Percentiles rank a stretch among this genome's conserved stretches.
Evolutionary conservation across 2,113 vertebrate genomes (phyloP).

Genomic region (Xyliphius kryptos): DNA sequence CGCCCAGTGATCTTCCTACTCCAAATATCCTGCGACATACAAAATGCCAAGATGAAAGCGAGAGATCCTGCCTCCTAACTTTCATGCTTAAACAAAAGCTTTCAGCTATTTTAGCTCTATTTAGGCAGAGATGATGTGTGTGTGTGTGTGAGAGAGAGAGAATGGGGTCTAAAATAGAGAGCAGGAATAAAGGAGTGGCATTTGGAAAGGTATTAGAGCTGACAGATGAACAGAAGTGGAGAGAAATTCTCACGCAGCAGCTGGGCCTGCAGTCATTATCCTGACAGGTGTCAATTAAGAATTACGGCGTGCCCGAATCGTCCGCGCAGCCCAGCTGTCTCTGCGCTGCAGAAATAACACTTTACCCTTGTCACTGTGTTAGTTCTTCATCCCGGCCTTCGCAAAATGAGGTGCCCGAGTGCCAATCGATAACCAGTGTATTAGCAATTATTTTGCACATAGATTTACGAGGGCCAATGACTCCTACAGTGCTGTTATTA

Average conservation of each 20-base stretch:
- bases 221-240: slow-evolving; percentile 96
- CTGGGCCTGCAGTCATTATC: slow-evolving; percentile 72
- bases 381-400: slow-evolving; percentile 88
- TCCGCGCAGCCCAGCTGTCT: slow-evolving; percentile 46
- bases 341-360: slow-evolving; percentile 77
- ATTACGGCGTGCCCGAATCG: slow-evolving; percentile 90
- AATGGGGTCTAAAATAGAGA: slow-evolving; percentile 35
- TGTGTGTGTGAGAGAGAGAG: slow-evolving; percentile 58
- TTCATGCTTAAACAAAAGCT: slow-evolving; percentile 31
- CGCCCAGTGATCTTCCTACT: slow-evolving; percentile 21
- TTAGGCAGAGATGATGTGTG: slow-evolving; percentile 44
- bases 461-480: slow-evolving; percentile 92
- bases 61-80: slow-evolving; percentile 26
- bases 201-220: slow-evolving; percentile 95
- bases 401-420: slow-evolving; percentile 84
- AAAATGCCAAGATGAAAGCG: slow-evolving; percentile 29
- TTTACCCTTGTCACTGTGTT: slow-evolving; percentile 99
- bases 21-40: slow-evolving; percentile 33
- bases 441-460: slow-evolving; percentile 99
- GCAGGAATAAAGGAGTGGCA: slow-evolving; percentile 70
- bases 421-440: slow-evolving; percentile 98
- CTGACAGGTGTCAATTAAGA: slow-evolving; percentile 99
- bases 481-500: slow-evolving; percentile 92
- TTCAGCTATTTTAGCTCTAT: slow-evolving; percentile 44
- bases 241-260: slow-evolving; percentile 86